Percentiles rank a stretch among this genome's conserved stretches.
Conservation (phyloP, 2,888 invertebrate species). For the Lasioglossum oenotherae region DNA sequence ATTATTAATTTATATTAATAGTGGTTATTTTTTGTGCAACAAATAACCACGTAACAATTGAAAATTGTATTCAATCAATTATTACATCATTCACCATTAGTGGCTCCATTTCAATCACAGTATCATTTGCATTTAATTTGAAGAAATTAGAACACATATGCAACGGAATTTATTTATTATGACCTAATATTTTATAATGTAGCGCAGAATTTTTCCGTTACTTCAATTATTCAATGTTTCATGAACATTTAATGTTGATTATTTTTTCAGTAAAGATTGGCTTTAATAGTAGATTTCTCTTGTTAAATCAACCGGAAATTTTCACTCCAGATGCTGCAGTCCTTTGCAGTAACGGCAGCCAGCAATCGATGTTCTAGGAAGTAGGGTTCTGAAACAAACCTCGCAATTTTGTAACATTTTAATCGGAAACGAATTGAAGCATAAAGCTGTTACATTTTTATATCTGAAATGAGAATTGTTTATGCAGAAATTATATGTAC, state of each 20-base stretch:
- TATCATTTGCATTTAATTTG: no score
- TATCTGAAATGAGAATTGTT: not conserved
- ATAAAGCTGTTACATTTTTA: not conserved
- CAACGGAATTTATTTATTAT: not conserved
- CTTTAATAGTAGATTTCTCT: constrained; percentile 6
- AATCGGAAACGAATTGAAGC: not conserved
- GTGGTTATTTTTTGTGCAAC: not conserved
- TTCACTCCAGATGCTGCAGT: constrained; percentile 2
- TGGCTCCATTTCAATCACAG: no score
- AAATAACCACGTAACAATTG: not conserved
- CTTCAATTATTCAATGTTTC: not conserved
- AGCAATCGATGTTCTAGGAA: not conserved
- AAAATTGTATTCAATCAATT: not conserved
- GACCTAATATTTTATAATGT: not conserved
- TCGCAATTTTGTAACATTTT: not conserved
- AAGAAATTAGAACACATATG: not conserved
- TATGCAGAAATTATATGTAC: not conserved
- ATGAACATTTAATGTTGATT: not conserved
- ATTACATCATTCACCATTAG: not conserved
- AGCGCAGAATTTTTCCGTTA: not conserved
- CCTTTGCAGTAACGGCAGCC: constrained; percentile 1
- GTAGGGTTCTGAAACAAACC: not conserved
- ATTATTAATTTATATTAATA: not conserved
- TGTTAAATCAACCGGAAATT: constrained; percentile 6
- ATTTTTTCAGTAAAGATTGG: not conserved